Evolutionary conservation across 2,888 invertebrate genomes (phyloP).

Genomic region (Cyaniris semiargus): DNA sequence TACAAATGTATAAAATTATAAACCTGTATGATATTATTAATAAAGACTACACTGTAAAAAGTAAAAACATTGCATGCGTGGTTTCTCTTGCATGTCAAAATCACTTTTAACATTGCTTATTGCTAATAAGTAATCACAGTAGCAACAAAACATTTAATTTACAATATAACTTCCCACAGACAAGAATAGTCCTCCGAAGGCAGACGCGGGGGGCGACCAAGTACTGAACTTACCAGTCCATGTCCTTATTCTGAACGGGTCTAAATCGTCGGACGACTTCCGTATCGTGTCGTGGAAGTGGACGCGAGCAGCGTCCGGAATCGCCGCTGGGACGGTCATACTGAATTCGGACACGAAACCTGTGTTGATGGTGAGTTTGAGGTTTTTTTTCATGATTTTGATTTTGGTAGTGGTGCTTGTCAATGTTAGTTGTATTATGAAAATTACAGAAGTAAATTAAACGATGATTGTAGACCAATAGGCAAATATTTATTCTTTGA

Average conservation of each 20-base stretch:
- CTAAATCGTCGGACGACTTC: slow-evolving; percentile 92
- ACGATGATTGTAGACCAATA: too few species aligned
- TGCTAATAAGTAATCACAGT: not conserved
- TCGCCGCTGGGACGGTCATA: slow-evolving; percentile 92
- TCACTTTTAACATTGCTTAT: not conserved
- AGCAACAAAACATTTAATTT: not conserved
- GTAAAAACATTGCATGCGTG: not conserved
- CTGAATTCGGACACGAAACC: slow-evolving; percentile 88
- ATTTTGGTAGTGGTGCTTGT: too few species aligned
- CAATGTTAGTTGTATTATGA: too few species aligned
- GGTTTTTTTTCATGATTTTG: not conserved
- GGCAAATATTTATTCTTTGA: too few species aligned
- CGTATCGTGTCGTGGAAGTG: slow-evolving; percentile 91
- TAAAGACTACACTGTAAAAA: not conserved
- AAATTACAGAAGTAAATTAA: too few species aligned
- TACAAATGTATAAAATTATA: not conserved
- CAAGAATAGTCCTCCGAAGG: slow-evolving; percentile 93
- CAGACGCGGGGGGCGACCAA: slow-evolving; percentile 93
- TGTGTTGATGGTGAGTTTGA: slow-evolving; percentile 77
- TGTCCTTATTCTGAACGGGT: slow-evolving; percentile 90
- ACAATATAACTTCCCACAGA: slow-evolving; percentile 74
- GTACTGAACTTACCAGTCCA: slow-evolving; percentile 87
- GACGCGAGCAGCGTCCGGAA: slow-evolving; percentile 86
- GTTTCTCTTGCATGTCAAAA: not conserved
- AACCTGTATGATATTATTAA: not conserved